Conservation (phyloP, 2,797 vertebrate species). For the Scolopax rusticola region DNA sequence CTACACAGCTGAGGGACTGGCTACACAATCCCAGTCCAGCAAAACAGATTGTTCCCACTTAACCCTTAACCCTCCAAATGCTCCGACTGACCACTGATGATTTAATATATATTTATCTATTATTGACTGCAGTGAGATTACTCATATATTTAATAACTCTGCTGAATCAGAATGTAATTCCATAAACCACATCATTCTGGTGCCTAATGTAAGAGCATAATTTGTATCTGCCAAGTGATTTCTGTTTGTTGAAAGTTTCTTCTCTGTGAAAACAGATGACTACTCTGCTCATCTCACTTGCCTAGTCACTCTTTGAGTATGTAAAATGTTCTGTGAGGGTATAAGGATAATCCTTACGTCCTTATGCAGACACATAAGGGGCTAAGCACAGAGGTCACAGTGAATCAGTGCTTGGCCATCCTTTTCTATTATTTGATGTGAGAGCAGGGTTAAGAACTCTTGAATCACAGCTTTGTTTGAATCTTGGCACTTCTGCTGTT, state of each 20-base stretch:
- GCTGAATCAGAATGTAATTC: constrained; percentile 32
- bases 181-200: neutral
- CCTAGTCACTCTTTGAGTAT: neutral
- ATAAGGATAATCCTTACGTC: neutral
- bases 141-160: constrained; percentile 21
- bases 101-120: neutral
- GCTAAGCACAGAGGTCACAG: neutral
- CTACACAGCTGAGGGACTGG: neutral
- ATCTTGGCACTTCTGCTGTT: neutral
- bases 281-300: neutral
- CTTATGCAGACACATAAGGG: neutral
- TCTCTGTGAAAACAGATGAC: neutral
- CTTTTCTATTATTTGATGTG: neutral
- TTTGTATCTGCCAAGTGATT: neutral
- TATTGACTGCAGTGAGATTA: neutral
- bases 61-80: neutral
- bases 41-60: neutral
- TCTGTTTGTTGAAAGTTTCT: neutral
- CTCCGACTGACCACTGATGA: neutral
- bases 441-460: neutral
- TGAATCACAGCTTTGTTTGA: neutral
- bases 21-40: neutral
- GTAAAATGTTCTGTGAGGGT: neutral
- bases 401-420: neutral
- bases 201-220: neutral